Base-by-base conservation (phyloP, 2,888 invertebrate genomes). In the Sylvicola cinctus region DNA sequence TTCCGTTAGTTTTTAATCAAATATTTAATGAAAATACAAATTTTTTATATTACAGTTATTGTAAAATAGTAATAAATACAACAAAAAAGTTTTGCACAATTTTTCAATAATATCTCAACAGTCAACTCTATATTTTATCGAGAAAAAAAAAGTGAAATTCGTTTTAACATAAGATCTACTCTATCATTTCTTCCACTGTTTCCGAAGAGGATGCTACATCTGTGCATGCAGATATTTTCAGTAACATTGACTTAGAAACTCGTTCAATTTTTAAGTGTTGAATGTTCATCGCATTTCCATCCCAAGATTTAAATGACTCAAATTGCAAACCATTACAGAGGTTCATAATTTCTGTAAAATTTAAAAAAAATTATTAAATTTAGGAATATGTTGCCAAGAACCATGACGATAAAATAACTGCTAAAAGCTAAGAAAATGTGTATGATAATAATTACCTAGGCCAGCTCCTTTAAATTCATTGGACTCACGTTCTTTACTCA, bases 381-480 rank as follows among this genome's bases (percentile, higher is more conserved):
- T 25, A 25, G 6, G 6, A 25, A 25, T 25, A 25, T 25, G 6
- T 25, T 4, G 12, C 10, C 15, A 14, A 30, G 10, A 31, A 27
- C n/a, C 13, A 5, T 6, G 4, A 27, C 13, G 4, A 6, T 27
- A 12, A 8, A 12, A 27, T 27, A 27, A 5, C 13, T 10, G 27
- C 4, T 27, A 12, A 16, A 31, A 15, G 16, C 15, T 13, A 30
- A 14, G 5, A 14, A 4, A 29, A 28, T 34, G 27, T 16, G 14
- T 10, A 16, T 14, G 10, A 4, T 4, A 30, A 14, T 30, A 14
- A 14, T 4, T 67, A 65, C 85, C 84, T 46, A 85, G 58, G 17
- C 87, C 87, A 47, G 76, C 76, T 1, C 70, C 69, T 38, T 72
- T 62, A 48, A 74, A 87, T 49, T 87, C 84, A 39, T 72, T 68